Conservation (phyloP, 2,797 vertebrate genomes). For the Anguilla obscura region DNA sequence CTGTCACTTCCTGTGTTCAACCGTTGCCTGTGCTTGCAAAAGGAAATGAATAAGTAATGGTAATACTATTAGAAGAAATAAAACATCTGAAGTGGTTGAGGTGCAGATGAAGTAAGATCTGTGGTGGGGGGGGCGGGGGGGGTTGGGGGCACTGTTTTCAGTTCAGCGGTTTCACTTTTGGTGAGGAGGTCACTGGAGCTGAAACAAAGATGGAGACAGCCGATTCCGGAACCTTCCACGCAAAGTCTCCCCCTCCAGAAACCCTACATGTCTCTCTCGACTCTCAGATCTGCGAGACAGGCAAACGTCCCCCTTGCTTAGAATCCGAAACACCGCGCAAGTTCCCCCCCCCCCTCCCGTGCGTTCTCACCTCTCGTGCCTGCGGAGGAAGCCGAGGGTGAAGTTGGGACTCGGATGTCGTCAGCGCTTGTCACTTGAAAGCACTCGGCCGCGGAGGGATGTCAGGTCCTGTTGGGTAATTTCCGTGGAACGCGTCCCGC, state of each 20-base stretch:
- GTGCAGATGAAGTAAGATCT: background rate
- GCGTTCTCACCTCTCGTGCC: background rate
- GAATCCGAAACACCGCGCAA: background rate
- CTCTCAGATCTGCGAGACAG: conserved; percentile 45
- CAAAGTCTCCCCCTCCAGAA: conserved; percentile 38
- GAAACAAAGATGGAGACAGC: conserved; percentile 50
- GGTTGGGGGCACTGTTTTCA: conserved; percentile 64
- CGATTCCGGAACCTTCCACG: background rate
- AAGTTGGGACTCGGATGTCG: conserved; percentile 75
- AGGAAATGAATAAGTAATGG: conserved; percentile 21
- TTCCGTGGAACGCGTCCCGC: conserved; percentile 85
- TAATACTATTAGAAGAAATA: conserved; percentile 65
- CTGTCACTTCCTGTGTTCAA: conserved; percentile 53
- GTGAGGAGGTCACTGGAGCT: conserved; percentile 64
- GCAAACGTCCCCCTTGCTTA: background rate
- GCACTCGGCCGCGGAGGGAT: conserved; percentile 74
- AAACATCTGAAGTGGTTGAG: conserved; percentile 54
- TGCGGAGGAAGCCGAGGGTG: conserved; percentile 66
- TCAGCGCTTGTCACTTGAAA: conserved; percentile 82
- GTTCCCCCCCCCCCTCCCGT: background rate
- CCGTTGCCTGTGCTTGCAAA: conserved; percentile 39
- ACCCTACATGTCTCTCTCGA: conserved; percentile 48
- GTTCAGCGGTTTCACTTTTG: conserved; percentile 64
- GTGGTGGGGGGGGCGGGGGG: background rate
- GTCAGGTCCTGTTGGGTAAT: conserved; percentile 91